Evolutionary conservation across 2,888 invertebrate genomes (phyloP), one percentile per base, ranked within the genome.

Genomic region (Agrochola lota): DNA sequence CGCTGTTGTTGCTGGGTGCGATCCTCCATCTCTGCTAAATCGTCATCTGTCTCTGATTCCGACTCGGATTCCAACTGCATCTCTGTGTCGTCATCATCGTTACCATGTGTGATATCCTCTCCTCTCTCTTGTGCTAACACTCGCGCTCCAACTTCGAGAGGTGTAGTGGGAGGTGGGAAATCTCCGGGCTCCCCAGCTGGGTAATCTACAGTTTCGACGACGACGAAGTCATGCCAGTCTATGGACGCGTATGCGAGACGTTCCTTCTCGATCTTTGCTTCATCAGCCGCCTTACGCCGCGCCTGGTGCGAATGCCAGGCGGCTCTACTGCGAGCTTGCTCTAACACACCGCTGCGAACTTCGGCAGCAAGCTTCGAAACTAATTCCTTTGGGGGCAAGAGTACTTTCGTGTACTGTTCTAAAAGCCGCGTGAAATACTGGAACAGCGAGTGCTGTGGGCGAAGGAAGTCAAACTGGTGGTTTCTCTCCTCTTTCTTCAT

Each of bases 161-260:
- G 99, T 9, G 99, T 99, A 0, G 99, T 99, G 0, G 99, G 99
- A 5, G 99, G 99, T 0, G 99, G 99, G 91, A 99, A 99, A 92
- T 99, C 99, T 0, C 99, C 99, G 20, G 98, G 98, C 95, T 99
- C 99, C 90, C 99, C 99, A 0, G 99, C 98, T 88, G 99, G 99
- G 94, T 99, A 99, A 94, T 99, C 99, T 0, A 99, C 99, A 0
- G 99, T 99, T 96, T 99, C 99, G 0, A 99, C 99, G 0, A 99
- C 99, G 1, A 99, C 99, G 95, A 99, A 99, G 95, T 99, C 99
- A 93, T 99, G 99, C 99, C 99, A 99, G 94, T 99, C 99, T 84
- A 99, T 99, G 91, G 99, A 99, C 0, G 99, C 99, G 93, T 99
- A 99, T 0, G 99, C 99, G 49, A 99, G 98, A 93, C 99, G 97